Base-by-base conservation (phyloP, 1,140 invertebrate species). In the Drosophila orosa region DNA sequence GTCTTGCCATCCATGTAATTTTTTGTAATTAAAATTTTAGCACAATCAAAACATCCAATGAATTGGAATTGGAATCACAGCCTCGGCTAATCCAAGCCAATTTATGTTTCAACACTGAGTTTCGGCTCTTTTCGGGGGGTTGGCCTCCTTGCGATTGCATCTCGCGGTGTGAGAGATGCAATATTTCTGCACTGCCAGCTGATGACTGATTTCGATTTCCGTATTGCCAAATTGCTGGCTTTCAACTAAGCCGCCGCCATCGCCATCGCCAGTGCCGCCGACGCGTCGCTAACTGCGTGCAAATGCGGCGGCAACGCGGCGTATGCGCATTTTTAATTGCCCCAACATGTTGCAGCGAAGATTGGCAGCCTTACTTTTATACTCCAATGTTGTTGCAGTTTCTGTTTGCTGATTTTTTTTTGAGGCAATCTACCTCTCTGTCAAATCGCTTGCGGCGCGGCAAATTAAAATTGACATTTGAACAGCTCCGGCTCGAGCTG, bases 261-360 rank as follows among this genome's bases (percentile, higher is more conserved):
- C 56, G 56, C 62, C 57, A 58, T 22, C 50, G 33, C 35, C 76
- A 56, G 22, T 65, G 71, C 25, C 55, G 56, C 50, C 67, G 55
- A 73, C 55, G 62, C 50, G 67, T 69, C 68, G 52, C 68, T 71
- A 72, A 72, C 68, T 72, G 68, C 68, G 68, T 72, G 68, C 68
- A 72, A 68, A 66, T 68, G 69, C 40, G 33, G 66, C 66, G 68
- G 74, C 82, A 79, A 89, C 77, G 68, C 77, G 80, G 74, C 84
- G 84, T 89, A 89, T 89, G 84, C 85, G 84, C 84, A 89, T 89
- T 89, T 90, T 89, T 89, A 89, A 89, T 89, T 89, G 84, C 84
- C 65, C 67, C 82, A 80, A 69, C 85, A 80, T 80, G 80, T 80
- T 83, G 83, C 83, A 75, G 74, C 83, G 77, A 89, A 77, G 84